Conservation (phyloP, 2,797 vertebrate species). For the Hippoglossus hippoglossus region DNA sequence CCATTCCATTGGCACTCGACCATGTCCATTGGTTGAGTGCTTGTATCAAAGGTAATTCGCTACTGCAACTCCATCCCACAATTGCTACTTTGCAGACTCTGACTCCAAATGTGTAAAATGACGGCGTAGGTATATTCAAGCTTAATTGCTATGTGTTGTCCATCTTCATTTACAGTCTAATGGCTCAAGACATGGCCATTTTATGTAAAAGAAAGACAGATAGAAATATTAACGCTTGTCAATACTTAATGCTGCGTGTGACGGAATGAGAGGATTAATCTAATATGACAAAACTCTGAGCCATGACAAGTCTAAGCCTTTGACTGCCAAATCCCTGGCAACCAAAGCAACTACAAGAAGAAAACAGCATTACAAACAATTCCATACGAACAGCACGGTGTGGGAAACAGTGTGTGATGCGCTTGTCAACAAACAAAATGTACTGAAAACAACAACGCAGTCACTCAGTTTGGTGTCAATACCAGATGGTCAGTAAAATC, state of each 20-base stretch:
- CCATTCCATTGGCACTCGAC: too few relatives aligned
- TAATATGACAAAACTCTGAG: constrained; percentile 49
- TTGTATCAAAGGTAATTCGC: too few relatives aligned
- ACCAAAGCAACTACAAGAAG: constrained; percentile 23
- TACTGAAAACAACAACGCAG: constrained; percentile 5
- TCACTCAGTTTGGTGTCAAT: constrained; percentile 32
- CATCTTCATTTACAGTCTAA: too few relatives aligned
- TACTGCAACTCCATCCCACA: too few relatives aligned
- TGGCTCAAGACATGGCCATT: neutral
- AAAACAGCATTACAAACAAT: neutral
- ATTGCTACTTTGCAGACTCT: too few relatives aligned
- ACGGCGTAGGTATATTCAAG: too few relatives aligned
- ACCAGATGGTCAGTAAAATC: constrained; percentile 58
- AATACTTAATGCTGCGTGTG: constrained; percentile 7
- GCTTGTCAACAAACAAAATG: constrained; percentile 36
- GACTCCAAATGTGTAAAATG: too few relatives aligned
- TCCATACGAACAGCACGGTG: constrained; percentile 1
- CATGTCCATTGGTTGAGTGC: too few relatives aligned
- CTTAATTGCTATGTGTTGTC: too few relatives aligned
- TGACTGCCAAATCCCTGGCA: constrained; percentile 33
- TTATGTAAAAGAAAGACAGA: neutral
- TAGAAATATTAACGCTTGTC: constrained; percentile 2
- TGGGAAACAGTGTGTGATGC: constrained; percentile 7
- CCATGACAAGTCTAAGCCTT: constrained; percentile 33
- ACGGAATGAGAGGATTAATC: constrained; percentile 55